Evolutionary conservation across 2,888 invertebrate species (phyloP), one percentile per base, ranked within the genome.

Genomic region (Auanema freiburgensis): DNA sequence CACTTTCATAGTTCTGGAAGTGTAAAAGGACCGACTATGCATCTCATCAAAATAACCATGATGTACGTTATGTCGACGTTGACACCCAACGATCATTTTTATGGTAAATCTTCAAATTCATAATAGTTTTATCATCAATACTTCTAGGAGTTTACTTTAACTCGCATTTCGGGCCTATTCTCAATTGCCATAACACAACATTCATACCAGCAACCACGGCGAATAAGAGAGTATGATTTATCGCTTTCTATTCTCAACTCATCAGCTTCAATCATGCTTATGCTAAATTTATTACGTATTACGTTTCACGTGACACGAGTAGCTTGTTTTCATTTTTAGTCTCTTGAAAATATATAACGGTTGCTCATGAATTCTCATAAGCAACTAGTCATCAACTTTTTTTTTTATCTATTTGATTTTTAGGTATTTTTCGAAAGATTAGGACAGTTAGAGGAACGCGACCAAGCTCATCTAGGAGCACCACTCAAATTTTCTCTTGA

Each of bases 141-240:
- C 10, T 33, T 58, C 33, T 21, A 66, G 53, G 70, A 2, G 71
- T 73, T 25, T 69, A 69, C 46, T 73, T 71, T 57, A 70, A 69
- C 50, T 67, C 64, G 33, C 42, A 57, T 10, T 76, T 72, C 62
- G 69, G 63, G 25, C 63, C 71, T 3, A 64, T 76, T 23, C 61
- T 76, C 23, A 51, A 62, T 14, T 72, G 75, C 53, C 59, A 63
- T 43, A 74, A 71, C 53, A 59, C 67, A 50, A 71, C 73, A 12
- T 82, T 83, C 65, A 60, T 82, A 14, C 83, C 79, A 16, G 83
- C 83, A 1, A 83, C 81, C 0, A 79, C 81, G 3, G 63, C 76
- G 18, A 83, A 83, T 60, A 83, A 83, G 53, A 72, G 71, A 53
- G 69, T 69, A 2, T 12, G 41, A 21, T 46, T 21, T 4, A 25